These are phyloP conservation scores for Halcyon chelicuti DNA, from an alignment of 2,797 vertebrate genomes.

Conservation along the genomic window DNA sequence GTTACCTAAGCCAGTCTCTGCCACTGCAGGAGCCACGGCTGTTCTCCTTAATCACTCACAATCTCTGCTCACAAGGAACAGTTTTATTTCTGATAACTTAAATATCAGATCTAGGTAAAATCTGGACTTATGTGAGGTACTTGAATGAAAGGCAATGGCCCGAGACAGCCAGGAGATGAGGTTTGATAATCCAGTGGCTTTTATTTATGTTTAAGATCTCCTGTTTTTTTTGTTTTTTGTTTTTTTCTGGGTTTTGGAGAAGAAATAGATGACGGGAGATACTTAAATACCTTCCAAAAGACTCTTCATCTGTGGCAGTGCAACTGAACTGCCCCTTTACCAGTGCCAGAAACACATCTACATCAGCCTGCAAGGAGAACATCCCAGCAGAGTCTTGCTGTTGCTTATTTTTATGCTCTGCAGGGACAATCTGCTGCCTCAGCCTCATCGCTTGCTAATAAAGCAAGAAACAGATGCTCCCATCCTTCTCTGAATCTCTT, in stretches of 20 bases:
- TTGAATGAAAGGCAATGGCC: neutral
- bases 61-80: neutral
- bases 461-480: slow-evolving; percentile 67
- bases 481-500: slow-evolving; percentile 30
- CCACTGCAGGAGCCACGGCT: neutral
- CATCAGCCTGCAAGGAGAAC: slow-evolving; percentile 13
- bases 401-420: slow-evolving; percentile 58
- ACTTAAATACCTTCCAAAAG: neutral
- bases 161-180: neutral
- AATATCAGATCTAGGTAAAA: neutral
- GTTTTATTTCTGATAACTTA: neutral
- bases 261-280: neutral
- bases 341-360: neutral
- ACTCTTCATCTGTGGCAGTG: slow-evolving; percentile 15
- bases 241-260: neutral
- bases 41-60: neutral
- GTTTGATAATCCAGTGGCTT: neutral
- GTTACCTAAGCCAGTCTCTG: neutral
- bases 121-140: neutral
- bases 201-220: neutral
- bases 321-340: slow-evolving; percentile 15
- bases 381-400: slow-evolving; percentile 40
- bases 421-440: slow-evolving; percentile 60
- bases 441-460: slow-evolving; percentile 69
- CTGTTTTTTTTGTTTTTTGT: neutral